phyloP scores from a whole-genome alignment of 2,113 vertebrate genomes.

The Podarcis cretensis region DNA sequence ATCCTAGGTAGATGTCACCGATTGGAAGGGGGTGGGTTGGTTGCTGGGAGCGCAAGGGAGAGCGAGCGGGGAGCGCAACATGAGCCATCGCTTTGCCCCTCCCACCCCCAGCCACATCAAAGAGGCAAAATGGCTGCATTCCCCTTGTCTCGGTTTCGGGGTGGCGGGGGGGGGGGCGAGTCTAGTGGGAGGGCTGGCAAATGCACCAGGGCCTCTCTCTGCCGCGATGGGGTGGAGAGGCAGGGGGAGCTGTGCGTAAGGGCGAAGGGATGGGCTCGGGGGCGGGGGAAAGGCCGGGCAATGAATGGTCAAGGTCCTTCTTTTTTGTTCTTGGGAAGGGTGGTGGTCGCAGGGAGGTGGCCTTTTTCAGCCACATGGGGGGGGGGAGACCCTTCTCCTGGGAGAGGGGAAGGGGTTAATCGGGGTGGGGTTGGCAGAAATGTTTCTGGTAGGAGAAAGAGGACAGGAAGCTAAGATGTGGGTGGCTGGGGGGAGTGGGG shows the following conservation, averaged over 20 bases:
- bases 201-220: neutral
- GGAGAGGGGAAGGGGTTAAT: neutral
- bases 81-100: slow-evolving; percentile 25
- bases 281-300: neutral
- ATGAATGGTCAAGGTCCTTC: neutral
- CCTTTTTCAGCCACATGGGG: neutral
- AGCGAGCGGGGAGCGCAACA: neutral
- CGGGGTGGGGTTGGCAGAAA: neutral
- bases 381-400: neutral
- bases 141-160: slow-evolving; percentile 29
- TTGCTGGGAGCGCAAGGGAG: neutral
- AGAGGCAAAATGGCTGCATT: slow-evolving; percentile 44
- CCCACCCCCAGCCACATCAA: slow-evolving; percentile 40
- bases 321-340: neutral
- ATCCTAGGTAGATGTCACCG: neutral
- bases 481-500: no score
- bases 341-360: neutral
- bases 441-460: neutral
- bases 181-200: neutral
- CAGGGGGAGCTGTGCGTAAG: neutral
- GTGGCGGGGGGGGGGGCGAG: neutral
- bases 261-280: no score
- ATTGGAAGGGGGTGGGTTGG: neutral
- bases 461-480: neutral
- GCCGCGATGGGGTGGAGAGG: neutral